These are phyloP conservation scores for Spongilla lacustris DNA, from an alignment of 37 sponge, comb jelly and placozoan species.

Conservation along the genomic window DNA sequence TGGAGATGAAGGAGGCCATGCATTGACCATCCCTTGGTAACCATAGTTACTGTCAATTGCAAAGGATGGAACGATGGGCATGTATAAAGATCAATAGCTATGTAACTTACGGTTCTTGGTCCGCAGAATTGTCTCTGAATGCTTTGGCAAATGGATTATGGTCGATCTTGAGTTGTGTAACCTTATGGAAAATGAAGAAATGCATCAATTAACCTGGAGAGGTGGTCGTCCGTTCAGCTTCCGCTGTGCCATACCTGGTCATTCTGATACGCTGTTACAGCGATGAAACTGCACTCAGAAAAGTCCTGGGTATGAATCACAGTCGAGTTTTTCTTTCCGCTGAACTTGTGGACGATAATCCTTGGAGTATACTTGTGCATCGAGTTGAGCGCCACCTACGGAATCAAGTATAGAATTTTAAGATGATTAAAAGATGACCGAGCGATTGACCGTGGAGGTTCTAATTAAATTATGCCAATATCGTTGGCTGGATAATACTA, in stretches of 20 bases:
- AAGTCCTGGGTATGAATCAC: constrained; percentile 63
- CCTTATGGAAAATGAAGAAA: constrained; percentile 12
- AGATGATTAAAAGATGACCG: neutral
- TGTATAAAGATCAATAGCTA: neutral
- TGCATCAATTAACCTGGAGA: neutral
- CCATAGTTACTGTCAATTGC: neutral
- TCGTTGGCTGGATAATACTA: neutral
- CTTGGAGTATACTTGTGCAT: constrained; percentile 85
- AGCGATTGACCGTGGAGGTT: neutral
- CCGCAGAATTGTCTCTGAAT: constrained; percentile 60
- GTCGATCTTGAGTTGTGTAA: constrained; percentile 88
- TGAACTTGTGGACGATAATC: constrained; percentile 45
- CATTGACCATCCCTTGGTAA: constrained; percentile 14
- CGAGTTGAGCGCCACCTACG: constrained; percentile 76
- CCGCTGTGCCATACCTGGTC: constrained; percentile 76
- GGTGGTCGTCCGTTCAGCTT: no score
- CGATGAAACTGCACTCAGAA: constrained; percentile 65
- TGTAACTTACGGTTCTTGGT: constrained; percentile 40
- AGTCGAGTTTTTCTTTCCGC: constrained; percentile 38
- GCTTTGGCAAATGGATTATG: constrained; percentile 91
- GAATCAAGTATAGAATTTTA: neutral
- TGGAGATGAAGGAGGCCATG: constrained; percentile 52
- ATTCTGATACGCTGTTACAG: constrained; percentile 90
- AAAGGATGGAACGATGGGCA: neutral
- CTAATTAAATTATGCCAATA: neutral